Evolutionary conservation across 1,140 invertebrate species (phyloP), one percentile per base, ranked within the genome.

Genomic region (Drosophila asahinai): DNA sequence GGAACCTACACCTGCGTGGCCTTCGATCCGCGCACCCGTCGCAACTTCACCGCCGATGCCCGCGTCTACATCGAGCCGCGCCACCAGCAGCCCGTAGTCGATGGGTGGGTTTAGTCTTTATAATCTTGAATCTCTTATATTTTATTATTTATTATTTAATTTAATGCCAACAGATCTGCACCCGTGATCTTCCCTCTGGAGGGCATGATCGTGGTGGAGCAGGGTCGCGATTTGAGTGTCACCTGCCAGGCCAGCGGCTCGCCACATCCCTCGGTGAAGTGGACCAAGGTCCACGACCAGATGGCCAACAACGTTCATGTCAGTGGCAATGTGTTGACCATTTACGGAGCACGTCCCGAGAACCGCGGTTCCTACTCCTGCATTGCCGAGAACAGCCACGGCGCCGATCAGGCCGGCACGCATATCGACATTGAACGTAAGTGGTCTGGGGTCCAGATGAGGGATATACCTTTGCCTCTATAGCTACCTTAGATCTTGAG

Each of bases 371-470:
- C 96, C 11, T 98, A 98, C 83, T 92, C 96, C 8, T 98, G 97
- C 81, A 94, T 94, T 12, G 96, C 95, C 3, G 94, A 94, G 30
- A 96, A 95, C 19, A 77, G 87, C 25, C 76, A 93, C 14, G 94
- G 94, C 15, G 94, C 92, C 48, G 94, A 94, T 47, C 95, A 96
- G 82, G 94, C 94, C n/a, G 96, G 95, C 64, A 95, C 96, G 1
- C 95, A 95, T 77, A 94, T 99, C 43, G 97, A 98, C 93, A 96
- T 99, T 77, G 97, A 98, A 94, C 95, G 97, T 97, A 94, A 96
- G 96, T 95, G 14, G 8, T 42, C 33, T 30, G 22, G 9, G 38
- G 15, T 65, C 70, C 57, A 12, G 2, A 3, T 11, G 0, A 7
- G 17, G n/a, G 3, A 12, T 36, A 36, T 12, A 8, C 25, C 22